phyloP scores from a whole-genome alignment of 1,140 invertebrate species.

The Galleria mellonella region DNA sequence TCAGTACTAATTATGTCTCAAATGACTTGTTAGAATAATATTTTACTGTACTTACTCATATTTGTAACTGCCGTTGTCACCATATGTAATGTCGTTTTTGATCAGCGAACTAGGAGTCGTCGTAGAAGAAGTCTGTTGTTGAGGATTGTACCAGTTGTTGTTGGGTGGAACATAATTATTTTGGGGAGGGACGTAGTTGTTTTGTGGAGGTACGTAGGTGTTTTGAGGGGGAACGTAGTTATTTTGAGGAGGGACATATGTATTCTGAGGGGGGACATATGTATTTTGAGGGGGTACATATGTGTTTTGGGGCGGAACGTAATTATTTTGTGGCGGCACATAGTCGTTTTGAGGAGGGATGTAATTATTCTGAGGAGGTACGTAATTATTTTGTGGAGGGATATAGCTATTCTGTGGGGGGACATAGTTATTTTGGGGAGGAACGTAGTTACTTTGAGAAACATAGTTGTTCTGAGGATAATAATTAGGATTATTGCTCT shows the following conservation, averaged over 20 bases:
- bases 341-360: constrained; percentile 16
- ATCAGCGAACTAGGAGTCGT: constrained; percentile 69
- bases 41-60: constrained; percentile 77
- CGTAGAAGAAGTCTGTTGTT: constrained; percentile 18
- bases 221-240: constrained; percentile 19
- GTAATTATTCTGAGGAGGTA: constrained; percentile 19
- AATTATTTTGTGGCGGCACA: constrained; percentile 14
- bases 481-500: neutral
- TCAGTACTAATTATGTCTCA: too few relatives aligned
- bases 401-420: constrained; percentile 14
- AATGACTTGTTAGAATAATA: too few relatives aligned
- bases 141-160: constrained; percentile 5
- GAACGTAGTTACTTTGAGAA: constrained; percentile 12
- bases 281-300: constrained; percentile 26
- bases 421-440: constrained; percentile 19
- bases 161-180: constrained; percentile 9
- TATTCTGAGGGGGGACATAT: constrained; percentile 26
- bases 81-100: constrained; percentile 71
- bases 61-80: constrained; percentile 75
- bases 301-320: constrained; percentile 13
- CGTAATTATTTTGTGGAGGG: constrained; percentile 9
- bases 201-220: constrained; percentile 25
- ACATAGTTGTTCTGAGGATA: constrained; percentile 1
- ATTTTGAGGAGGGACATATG: constrained; percentile 23
- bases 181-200: constrained; percentile 14